A percentile compares a stretch with the other conserved stretches of the same genome.
Evolutionary conservation across 2,888 invertebrate species (phyloP).

Genomic region (Cosmia pyralina): DNA sequence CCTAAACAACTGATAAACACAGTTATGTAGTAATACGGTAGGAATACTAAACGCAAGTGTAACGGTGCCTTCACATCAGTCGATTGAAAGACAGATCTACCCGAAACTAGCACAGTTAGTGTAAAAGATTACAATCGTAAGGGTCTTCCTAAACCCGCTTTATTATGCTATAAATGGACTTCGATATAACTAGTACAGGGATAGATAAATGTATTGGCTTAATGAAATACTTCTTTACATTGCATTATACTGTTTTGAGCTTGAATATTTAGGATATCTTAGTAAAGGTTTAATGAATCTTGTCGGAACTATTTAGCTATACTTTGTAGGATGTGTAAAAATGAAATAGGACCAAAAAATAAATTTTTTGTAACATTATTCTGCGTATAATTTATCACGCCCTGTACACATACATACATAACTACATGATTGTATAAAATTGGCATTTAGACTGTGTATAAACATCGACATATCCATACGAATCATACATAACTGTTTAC

Average conservation of each 20-base stretch:
- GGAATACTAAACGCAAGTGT: slow-evolving; percentile 44
- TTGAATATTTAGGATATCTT: neutral
- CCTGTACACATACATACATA: slow-evolving; percentile 77
- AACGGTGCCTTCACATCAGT: slow-evolving; percentile 53
- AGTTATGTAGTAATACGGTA: too few relatives aligned
- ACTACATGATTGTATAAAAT: slow-evolving; percentile 74
- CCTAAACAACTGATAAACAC: too few relatives aligned
- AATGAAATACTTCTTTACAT: neutral
- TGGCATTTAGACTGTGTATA: slow-evolving; percentile 70
- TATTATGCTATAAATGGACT: slow-evolving; percentile 66
- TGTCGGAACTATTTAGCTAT: slow-evolving; percentile 7
- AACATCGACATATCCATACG: slow-evolving; percentile 63
- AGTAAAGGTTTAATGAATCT: neutral
- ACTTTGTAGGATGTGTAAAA: neutral
- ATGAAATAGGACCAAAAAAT: neutral
- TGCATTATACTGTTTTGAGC: slow-evolving; percentile 35
- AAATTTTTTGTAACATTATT: slow-evolving; percentile 1
- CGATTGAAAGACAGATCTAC: slow-evolving; percentile 63
- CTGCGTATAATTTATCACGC: slow-evolving; percentile 69
- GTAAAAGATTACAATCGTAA: slow-evolving; percentile 53
- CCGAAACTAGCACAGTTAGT: slow-evolving; percentile 58
- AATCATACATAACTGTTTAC: slow-evolving; percentile 57
- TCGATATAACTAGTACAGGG: slow-evolving; percentile 51
- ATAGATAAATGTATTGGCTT: slow-evolving; percentile 41
- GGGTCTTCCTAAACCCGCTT: slow-evolving; percentile 29